phyloP scores from a whole-genome alignment of 2,113 vertebrate species.

The Neogobius melanostomus region DNA sequence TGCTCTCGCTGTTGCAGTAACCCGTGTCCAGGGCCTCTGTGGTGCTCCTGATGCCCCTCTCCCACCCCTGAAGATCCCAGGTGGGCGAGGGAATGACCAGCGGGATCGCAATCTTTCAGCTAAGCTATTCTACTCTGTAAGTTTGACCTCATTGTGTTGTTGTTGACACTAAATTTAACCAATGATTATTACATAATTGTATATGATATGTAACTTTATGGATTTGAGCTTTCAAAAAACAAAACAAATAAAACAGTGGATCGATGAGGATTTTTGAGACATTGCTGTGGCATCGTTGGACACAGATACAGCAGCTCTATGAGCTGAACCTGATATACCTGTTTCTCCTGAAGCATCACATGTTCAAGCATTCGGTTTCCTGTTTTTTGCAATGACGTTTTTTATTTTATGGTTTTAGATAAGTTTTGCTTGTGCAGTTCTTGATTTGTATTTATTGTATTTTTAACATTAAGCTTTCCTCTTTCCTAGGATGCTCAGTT shows the following conservation, averaged over 20 bases:
- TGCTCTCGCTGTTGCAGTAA: slow-evolving; percentile 92
- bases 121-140: slow-evolving; percentile 93
- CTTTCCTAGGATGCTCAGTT: slow-evolving; percentile 88
- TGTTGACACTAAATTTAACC: not conserved
- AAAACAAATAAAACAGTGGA: not conserved
- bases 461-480: not conserved
- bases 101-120: slow-evolving; percentile 99
- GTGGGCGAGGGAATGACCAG: slow-evolving; percentile 99
- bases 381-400: not conserved
- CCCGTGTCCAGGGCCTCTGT: slow-evolving; percentile 99
- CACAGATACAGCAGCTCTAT: not conserved
- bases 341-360: not conserved
- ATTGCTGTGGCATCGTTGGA: not conserved
- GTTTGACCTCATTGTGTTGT: slow-evolving; percentile 56
- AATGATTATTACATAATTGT: not conserved
- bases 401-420: not conserved
- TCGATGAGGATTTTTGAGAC: not conserved
- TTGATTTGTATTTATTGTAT: not conserved
- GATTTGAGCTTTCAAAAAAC: too few species aligned
- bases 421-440: not conserved
- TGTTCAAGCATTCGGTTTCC: not conserved
- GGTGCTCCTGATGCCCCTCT: slow-evolving; percentile 99
- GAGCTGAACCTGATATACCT: not conserved
- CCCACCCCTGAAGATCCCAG: slow-evolving; percentile 99
- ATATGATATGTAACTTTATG: not conserved